These are phyloP conservation scores for Ferrisia virgata DNA, from an alignment of 2,888 invertebrate species.

Conservation along the genomic window DNA sequence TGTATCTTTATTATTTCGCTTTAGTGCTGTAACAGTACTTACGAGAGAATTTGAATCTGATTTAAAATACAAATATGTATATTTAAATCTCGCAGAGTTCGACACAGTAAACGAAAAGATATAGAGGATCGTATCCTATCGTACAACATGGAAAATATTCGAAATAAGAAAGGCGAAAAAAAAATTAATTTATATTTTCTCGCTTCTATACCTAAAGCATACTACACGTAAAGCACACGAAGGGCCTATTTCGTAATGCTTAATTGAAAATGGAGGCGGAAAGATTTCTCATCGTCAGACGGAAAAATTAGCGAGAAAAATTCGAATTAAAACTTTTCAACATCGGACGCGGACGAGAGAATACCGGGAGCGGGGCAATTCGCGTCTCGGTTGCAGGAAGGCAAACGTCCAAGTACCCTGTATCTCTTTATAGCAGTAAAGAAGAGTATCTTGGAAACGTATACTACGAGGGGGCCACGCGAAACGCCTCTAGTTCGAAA, in stretches of 20 bases:
- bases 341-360: background rate
- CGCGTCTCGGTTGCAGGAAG: background rate
- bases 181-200: too few species aligned
- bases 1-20: background rate
- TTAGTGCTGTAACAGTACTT: too few species aligned
- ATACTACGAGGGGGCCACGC: background rate
- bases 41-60: background rate
- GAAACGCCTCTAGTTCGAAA: slow-evolving; percentile 29
- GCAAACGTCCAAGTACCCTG: background rate
- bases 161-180: too few species aligned
- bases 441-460: background rate
- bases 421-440: background rate
- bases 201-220: too few species aligned
- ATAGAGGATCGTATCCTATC: background rate
- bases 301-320: background rate
- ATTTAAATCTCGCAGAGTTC: background rate
- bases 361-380: too few species aligned
- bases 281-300: background rate
- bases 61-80: background rate
- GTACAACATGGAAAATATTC: too few species aligned
- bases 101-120: background rate
- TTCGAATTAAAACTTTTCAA: background rate
- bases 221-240: too few species aligned
- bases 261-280: too few species aligned
- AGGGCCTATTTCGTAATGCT: too few species aligned